phyloP scores from a whole-genome alignment of 2,113 vertebrate species.

The Brachyistius frenatus region DNA sequence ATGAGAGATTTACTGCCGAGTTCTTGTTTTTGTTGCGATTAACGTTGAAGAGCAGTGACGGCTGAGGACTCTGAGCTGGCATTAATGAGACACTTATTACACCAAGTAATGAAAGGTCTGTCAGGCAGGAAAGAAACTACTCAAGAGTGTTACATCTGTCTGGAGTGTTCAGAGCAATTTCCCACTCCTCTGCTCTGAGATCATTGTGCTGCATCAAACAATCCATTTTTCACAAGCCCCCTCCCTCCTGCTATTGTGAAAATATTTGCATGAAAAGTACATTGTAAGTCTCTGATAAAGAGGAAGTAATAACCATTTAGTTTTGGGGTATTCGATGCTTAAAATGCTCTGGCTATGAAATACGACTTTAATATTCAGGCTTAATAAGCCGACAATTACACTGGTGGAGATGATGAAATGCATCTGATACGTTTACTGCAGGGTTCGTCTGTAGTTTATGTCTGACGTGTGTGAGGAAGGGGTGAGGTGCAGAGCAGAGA shows the following conservation, averaged over 20 bases:
- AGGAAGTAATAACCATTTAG: conserved; percentile 39
- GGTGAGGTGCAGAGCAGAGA: conserved; percentile 18
- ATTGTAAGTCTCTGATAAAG: conserved; percentile 22
- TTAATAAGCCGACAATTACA: conserved; percentile 11
- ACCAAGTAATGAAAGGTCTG: conserved; percentile 8
- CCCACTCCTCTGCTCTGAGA: conserved; percentile 23
- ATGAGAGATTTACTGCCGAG: background rate
- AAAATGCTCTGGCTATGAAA: conserved; percentile 34
- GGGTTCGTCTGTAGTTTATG: conserved; percentile 4
- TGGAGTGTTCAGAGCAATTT: conserved; percentile 22
- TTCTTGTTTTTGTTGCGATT: conserved; percentile 36
- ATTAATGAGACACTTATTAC: conserved; percentile 21
- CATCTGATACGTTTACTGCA: conserved; percentile 11
- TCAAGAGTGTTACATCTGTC: conserved; percentile 26
- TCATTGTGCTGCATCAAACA: conserved; percentile 29
- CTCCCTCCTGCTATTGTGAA: conserved; percentile 20
- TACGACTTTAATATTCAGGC: conserved; percentile 51
- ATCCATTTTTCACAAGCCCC: conserved; percentile 11
- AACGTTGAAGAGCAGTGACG: background rate
- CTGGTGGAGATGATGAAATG: conserved; percentile 14
- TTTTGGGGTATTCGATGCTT: conserved; percentile 30
- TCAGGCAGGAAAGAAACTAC: conserved; percentile 18
- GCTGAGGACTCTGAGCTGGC: conserved; percentile 10
- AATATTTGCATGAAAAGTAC: conserved; percentile 50
- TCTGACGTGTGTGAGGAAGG: conserved; percentile 14